Conservation (phyloP, 2,888 invertebrate genomes). For the Steinernema hermaphroditum region DNA sequence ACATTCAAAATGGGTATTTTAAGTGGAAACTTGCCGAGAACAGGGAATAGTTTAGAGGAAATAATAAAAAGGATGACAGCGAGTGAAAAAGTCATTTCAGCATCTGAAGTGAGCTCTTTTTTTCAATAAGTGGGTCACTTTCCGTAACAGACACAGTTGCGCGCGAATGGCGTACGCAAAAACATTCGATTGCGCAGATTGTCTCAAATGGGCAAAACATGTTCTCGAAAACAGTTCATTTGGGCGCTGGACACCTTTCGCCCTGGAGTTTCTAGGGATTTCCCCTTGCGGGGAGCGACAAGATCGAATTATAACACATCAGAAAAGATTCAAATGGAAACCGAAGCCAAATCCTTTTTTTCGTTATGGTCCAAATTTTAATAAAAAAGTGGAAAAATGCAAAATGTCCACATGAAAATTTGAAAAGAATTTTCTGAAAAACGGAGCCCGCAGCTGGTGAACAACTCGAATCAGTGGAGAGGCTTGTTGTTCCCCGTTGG, state of each 20-base stretch:
- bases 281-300: too few relatives aligned
- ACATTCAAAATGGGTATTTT: too few relatives aligned
- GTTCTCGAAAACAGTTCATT: slow-evolving; percentile 27
- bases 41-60: neutral
- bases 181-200: slow-evolving; percentile 31
- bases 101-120: slow-evolving; percentile 21
- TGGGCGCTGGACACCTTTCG: slow-evolving; percentile 5
- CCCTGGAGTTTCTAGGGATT: too few relatives aligned
- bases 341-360: too few relatives aligned
- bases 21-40: neutral
- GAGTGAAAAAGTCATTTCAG: slow-evolving; percentile 22
- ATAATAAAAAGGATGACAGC: neutral
- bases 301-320: too few relatives aligned
- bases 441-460: too few relatives aligned
- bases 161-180: slow-evolving; percentile 23
- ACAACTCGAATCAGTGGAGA: neutral
- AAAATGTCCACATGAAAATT: too few relatives aligned
- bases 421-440: too few relatives aligned
- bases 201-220: slow-evolving; percentile 27
- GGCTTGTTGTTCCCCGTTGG: slow-evolving; percentile 17
- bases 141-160: slow-evolving; percentile 23
- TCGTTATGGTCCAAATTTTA: too few relatives aligned
- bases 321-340: too few relatives aligned
- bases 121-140: slow-evolving; percentile 27
- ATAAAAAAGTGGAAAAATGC: too few relatives aligned